Percentiles rank a stretch among this genome's conserved stretches.
Evolutionary conservation across 2,797 vertebrate species (phyloP).

Genomic region (Xerus rutilus): DNA sequence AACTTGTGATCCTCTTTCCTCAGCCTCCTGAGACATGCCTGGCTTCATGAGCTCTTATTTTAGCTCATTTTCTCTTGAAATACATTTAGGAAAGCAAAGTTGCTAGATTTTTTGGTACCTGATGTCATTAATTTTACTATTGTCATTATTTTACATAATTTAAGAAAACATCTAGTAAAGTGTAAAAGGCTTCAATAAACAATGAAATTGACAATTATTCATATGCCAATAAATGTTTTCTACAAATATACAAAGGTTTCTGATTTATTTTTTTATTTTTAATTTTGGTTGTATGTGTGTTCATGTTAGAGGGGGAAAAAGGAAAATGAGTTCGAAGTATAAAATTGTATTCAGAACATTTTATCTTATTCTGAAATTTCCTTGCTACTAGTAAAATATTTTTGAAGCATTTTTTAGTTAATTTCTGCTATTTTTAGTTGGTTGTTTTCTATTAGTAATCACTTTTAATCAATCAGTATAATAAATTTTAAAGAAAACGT

Average conservation of each 20-base stretch:
- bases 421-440: constrained; percentile 31
- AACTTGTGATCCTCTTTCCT: too few species aligned
- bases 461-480: constrained; percentile 17
- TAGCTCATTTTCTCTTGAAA: constrained; percentile 33
- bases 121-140: constrained; percentile 19
- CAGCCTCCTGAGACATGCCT: too few species aligned
- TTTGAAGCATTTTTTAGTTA: constrained; percentile 6
- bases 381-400: constrained; percentile 35
- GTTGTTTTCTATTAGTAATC: constrained; percentile 1
- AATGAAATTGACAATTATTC: constrained; percentile 22
- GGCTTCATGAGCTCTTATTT: constrained; percentile 1
- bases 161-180: constrained; percentile 12
- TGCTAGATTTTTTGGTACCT: not conserved
- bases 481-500: constrained; percentile 38
- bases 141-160: constrained; percentile 22
- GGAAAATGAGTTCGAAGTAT: not conserved
- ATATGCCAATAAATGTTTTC: constrained; percentile 9
- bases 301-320: not conserved
- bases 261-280: not conserved
- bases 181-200: not conserved
- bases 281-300: not conserved
- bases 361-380: constrained; percentile 19
- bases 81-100: not conserved
- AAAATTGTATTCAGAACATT: constrained; percentile 34
- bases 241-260: not conserved